A percentile compares a stretch with the other conserved stretches of the same genome.
Evolutionary conservation across 2,113 vertebrate genomes (phyloP).

Genomic region (Pseudorectes ferrugineus): DNA sequence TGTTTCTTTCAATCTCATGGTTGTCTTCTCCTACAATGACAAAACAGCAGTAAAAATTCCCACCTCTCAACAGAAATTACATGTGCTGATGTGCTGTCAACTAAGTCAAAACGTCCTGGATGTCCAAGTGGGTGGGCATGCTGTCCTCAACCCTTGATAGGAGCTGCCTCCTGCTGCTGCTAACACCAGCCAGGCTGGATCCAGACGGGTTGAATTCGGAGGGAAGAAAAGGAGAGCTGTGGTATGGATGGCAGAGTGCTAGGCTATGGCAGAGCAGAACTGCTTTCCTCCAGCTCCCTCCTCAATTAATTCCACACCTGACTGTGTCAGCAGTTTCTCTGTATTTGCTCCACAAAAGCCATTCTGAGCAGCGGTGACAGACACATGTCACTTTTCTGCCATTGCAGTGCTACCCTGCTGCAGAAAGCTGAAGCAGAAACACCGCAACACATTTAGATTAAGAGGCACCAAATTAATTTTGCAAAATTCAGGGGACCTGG

Average conservation of each 20-base stretch:
- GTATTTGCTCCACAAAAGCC: background rate
- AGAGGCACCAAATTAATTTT: background rate
- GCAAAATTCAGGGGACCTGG: background rate
- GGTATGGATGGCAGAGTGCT: background rate
- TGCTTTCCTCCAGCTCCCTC: background rate
- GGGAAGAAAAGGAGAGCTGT: background rate
- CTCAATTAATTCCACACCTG: background rate
- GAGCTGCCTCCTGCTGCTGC: background rate
- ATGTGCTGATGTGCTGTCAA: background rate
- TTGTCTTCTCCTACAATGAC: background rate
- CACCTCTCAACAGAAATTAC: background rate
- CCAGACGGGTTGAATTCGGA: background rate
- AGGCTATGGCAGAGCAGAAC: background rate
- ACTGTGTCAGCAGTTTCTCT: background rate
- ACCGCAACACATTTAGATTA: background rate
- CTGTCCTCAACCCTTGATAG: rapidly evolving
- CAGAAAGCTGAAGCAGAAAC: background rate
- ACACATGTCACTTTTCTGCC: background rate
- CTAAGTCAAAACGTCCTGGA: background rate
- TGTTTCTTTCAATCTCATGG: background rate
- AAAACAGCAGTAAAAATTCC: background rate
- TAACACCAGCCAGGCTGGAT: background rate
- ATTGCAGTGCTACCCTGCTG: background rate
- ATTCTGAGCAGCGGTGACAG: background rate
- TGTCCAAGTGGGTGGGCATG: background rate